Evolutionary conservation across 2,888 invertebrate genomes (phyloP).

Genomic region (Tachina grossa): DNA sequence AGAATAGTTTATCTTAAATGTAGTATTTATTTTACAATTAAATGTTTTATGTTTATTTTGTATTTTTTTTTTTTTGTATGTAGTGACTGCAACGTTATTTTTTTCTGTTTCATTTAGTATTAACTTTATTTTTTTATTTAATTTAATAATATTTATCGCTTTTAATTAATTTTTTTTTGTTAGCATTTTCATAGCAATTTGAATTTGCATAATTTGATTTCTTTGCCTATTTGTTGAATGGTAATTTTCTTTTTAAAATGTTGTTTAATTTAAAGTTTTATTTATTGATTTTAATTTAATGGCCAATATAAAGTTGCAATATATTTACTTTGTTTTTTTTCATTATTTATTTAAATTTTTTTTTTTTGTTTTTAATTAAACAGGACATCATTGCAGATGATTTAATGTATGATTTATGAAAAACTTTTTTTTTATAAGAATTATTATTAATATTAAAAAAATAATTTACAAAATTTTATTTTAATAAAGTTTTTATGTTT

Average conservation of each 20-base stretch:
- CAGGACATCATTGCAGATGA: slow-evolving; percentile 56
- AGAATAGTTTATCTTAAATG: slow-evolving; percentile 70
- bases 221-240: slow-evolving; percentile 59
- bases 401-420: slow-evolving; percentile 63
- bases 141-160: slow-evolving; percentile 41
- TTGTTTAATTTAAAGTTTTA: slow-evolving; percentile 28
- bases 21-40: slow-evolving; percentile 69
- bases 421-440: slow-evolving; percentile 43
- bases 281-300: slow-evolving; percentile 40
- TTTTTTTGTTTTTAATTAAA: slow-evolving; percentile 57
- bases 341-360: slow-evolving; percentile 1
- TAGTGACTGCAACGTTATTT: slow-evolving; percentile 64
- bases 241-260: slow-evolving; percentile 22
- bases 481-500: slow-evolving; percentile 25
- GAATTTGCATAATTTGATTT: slow-evolving; percentile 66
- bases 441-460: slow-evolving; percentile 43
- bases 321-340: slow-evolving; percentile 3
- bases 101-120: slow-evolving; percentile 39
- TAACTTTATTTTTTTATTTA: slow-evolving; percentile 40
- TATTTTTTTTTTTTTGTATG: slow-evolving; percentile 36
- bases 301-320: slow-evolving; percentile 54
- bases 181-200: slow-evolving; percentile 58
- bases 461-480: slow-evolving; percentile 64
- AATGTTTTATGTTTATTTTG: slow-evolving; percentile 59
- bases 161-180: slow-evolving; percentile 40